Percentiles rank a stretch among this genome's conserved stretches.
Conservation (phyloP, 2,797 vertebrate species). For the Bufotes viridis region DNA sequence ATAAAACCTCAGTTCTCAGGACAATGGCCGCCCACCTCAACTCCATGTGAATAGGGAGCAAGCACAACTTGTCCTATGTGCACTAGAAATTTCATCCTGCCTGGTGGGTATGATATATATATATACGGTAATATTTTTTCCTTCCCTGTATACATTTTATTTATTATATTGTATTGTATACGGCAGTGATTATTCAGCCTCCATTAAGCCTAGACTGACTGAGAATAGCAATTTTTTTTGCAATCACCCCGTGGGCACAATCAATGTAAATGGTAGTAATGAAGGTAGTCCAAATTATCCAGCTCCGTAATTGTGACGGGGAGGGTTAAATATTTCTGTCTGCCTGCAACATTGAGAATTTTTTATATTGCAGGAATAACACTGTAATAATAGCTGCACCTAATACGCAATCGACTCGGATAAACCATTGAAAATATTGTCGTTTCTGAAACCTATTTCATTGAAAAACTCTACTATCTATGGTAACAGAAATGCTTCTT, state of each 20-base stretch:
- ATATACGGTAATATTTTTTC: no score
- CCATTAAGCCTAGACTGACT: not conserved
- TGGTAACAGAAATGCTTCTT: no score
- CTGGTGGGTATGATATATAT: not conserved
- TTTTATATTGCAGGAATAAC: not conserved
- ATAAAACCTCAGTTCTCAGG: not conserved
- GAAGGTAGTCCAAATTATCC: not conserved
- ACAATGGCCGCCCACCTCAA: not conserved
- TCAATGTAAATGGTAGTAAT: constrained; percentile 30
- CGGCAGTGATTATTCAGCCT: not conserved
- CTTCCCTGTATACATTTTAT: not conserved
- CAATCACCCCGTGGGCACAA: constrained; percentile 11
- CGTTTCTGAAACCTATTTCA: no score
- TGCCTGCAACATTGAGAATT: not conserved
- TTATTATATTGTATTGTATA: not conserved
- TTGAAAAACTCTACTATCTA: no score
- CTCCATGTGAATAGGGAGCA: no score
- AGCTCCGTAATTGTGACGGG: not conserved
- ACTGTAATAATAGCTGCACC: not conserved
- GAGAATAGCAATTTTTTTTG: not conserved
- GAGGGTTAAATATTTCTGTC: not conserved
- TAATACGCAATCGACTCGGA: not conserved
- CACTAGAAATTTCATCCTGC: not conserved
- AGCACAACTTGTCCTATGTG: no score
- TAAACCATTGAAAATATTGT: no score